These are phyloP conservation scores for Nipponacmea schrenckii DNA, from an alignment of 2,888 invertebrate species.

Conservation along the genomic window DNA sequence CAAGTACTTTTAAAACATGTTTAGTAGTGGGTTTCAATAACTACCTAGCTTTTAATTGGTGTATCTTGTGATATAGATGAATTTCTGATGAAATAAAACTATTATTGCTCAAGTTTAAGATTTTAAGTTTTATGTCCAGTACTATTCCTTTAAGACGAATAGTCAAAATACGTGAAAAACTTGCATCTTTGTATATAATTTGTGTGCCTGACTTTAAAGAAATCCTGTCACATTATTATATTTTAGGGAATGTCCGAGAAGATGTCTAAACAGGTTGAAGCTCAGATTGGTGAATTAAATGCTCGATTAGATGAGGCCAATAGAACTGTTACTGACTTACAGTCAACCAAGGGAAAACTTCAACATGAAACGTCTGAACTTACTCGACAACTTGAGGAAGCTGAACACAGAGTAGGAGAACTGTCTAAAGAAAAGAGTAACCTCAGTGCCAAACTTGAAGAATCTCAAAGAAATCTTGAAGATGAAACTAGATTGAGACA, in stretches of 20 bases:
- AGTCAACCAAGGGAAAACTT: conserved; percentile 86
- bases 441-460: conserved; percentile 94
- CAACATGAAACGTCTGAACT: conserved; percentile 97
- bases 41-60: no score
- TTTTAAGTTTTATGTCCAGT: no score
- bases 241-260: conserved; percentile 94
- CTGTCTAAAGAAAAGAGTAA: conserved; percentile 92
- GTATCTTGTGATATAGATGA: no score
- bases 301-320: conserved; percentile 96
- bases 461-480: conserved; percentile 96
- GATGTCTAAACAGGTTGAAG: conserved; percentile 96
- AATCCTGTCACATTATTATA: not conserved
- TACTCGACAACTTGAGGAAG: conserved; percentile 96
- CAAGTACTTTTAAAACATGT: no score
- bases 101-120: no score
- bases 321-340: conserved; percentile 94
- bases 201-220: no score
- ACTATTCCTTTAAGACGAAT: no score
- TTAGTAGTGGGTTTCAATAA: no score
- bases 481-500: conserved; percentile 79
- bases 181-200: no score
- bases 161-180: no score
- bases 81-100: no score
- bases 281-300: conserved; percentile 94
- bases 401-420: conserved; percentile 95